A percentile compares a stretch with the other conserved stretches of the same genome.
These are phyloP conservation scores for Echinarachnius parma DNA, from an alignment of 53 echinoderm and acorn worm genomes.

Conservation along the genomic window DNA sequence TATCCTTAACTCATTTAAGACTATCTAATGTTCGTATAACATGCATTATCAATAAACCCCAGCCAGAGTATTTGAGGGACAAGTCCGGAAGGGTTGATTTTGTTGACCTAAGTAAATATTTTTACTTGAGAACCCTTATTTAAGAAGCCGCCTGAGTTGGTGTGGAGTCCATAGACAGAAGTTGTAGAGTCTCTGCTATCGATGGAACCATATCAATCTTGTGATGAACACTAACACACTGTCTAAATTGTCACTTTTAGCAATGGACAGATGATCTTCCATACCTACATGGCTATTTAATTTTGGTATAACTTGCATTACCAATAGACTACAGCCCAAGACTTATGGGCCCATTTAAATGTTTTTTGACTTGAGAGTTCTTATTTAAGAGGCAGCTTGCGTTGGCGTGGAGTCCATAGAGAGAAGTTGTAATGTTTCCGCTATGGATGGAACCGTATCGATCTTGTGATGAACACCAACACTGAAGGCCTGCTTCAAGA, in stretches of 20 bases:
- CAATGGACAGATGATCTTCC: slow-evolving; percentile 48
- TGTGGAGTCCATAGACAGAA: slow-evolving; percentile 75
- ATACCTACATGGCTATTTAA: no score
- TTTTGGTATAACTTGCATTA: no score
- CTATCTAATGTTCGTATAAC: no score
- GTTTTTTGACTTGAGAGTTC: not conserved
- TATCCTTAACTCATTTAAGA: no score
- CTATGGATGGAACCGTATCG: slow-evolving; percentile 71
- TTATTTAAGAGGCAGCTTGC: slow-evolving; percentile 3
- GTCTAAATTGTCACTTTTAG: not conserved
- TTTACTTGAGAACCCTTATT: no score
- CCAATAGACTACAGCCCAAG: no score
- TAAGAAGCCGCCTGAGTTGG: slow-evolving; percentile 1
- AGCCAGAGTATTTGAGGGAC: no score
- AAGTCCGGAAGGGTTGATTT: no score
- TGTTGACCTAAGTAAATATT: no score
- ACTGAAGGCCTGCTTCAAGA: slow-evolving; percentile 82
- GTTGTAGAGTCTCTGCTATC: slow-evolving; percentile 76
- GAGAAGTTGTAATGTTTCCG: slow-evolving; percentile 86
- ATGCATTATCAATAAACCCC: no score
- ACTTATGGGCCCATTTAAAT: no score
- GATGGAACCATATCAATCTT: slow-evolving; percentile 63
- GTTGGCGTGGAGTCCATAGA: slow-evolving; percentile 78
- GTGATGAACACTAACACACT: slow-evolving; percentile 55
- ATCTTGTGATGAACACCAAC: slow-evolving; percentile 79